A percentile compares a stretch with the other conserved stretches of the same genome.
phyloP scores from a whole-genome alignment of 1,140 invertebrate genomes.

The Bactericera cockerelli region DNA sequence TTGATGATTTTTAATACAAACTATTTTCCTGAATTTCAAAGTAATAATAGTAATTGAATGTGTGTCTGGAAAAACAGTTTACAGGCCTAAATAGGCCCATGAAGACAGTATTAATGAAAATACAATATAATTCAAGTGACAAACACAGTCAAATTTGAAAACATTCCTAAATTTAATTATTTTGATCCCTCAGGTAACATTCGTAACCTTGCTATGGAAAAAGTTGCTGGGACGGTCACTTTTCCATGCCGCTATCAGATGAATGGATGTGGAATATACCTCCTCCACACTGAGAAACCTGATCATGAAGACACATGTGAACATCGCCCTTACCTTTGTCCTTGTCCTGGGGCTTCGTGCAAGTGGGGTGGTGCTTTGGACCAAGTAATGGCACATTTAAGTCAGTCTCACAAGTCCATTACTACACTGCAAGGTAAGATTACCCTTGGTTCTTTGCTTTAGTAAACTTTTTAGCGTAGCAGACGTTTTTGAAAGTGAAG shows the following conservation, averaged over 20 bases:
- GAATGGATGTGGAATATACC: slow-evolving; percentile 82
- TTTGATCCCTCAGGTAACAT: slow-evolving; percentile 57
- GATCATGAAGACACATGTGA: slow-evolving; percentile 98
- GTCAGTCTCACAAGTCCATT: slow-evolving; percentile 96
- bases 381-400: slow-evolving; percentile 93
- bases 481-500: no score
- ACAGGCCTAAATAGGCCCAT: no score
- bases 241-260: slow-evolving; percentile 99
- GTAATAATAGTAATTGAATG: no score
- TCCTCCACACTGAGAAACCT: slow-evolving; percentile 89
- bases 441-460: no score
- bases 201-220: slow-evolving; percentile 97
- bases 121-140: no score
- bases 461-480: no score
- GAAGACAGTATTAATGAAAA: no score
- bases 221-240: slow-evolving; percentile 92
- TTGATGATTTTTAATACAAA: no score
- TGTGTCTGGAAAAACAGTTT: no score
- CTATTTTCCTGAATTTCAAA: no score
- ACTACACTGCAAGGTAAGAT: slow-evolving; percentile 68
- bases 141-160: no score
- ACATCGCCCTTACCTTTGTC: slow-evolving; percentile 92
- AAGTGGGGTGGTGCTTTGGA: slow-evolving; percentile 96
- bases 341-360: slow-evolving; percentile 95
- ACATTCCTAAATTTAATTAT: no score